Percentiles rank a stretch among this genome's conserved stretches.
Conservation (phyloP, 2,113 vertebrate species). For the Donacobius atricapilla region DNA sequence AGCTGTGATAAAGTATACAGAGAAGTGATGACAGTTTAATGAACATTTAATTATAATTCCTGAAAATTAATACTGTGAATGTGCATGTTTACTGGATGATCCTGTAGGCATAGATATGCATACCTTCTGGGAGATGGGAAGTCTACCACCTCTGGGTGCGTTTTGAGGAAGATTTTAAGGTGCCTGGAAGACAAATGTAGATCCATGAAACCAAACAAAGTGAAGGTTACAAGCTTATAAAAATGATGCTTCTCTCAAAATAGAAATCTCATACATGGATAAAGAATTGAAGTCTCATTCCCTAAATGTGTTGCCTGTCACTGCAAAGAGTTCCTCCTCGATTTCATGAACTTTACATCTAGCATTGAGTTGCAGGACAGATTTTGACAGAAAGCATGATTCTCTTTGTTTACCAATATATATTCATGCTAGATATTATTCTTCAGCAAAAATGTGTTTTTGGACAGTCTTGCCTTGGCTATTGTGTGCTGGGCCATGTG, state of each 20-base stretch:
- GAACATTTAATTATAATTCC: not conserved
- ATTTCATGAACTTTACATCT: not conserved
- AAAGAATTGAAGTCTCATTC: not conserved
- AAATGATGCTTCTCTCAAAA: not conserved
- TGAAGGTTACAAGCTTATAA: not conserved
- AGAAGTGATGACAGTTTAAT: not conserved
- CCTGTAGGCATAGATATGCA: not conserved
- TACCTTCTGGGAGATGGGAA: not conserved
- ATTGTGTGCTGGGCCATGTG: not conserved
- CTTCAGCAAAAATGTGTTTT: not conserved
- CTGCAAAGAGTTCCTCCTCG: not conserved
- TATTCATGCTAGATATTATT: not conserved
- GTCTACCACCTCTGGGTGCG: not conserved
- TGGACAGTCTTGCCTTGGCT: not conserved
- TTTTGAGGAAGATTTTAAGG: not conserved
- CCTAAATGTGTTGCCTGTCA: not conserved
- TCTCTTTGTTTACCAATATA: not conserved
- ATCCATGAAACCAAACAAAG: rapidly evolving
- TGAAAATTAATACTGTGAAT: not conserved
- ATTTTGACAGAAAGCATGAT: not conserved
- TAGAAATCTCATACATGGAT: not conserved
- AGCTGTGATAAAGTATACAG: not conserved
- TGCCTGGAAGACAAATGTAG: not conserved
- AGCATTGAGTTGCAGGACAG: not conserved
- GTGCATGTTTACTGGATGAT: not conserved